Evolutionary conservation across 2,113 vertebrate genomes (phyloP).

Genomic region (Patagioenas fasciata): DNA sequence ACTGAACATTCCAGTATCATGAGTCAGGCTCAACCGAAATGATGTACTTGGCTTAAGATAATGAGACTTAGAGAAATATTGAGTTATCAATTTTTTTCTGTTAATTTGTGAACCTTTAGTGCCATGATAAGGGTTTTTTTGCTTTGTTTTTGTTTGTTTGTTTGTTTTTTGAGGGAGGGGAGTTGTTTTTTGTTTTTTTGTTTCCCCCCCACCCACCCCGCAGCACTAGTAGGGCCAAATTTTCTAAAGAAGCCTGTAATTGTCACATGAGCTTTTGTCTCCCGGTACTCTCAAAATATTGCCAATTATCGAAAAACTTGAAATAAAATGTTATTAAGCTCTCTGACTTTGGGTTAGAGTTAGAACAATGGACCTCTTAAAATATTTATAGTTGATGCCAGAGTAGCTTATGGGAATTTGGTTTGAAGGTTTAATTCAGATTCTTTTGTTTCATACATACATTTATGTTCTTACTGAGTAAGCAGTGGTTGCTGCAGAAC

Average conservation of each 20-base stretch:
- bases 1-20: neutral
- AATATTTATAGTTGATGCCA: neutral
- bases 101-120: neutral
- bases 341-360: neutral
- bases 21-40: constrained; percentile 1
- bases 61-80: neutral
- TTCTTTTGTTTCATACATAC: neutral
- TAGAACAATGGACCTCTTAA: constrained; percentile 2
- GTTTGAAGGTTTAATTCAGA: neutral
- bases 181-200: too few species aligned
- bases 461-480: neutral
- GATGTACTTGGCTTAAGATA: neutral
- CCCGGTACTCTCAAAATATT: constrained; percentile 35
- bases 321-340: neutral
- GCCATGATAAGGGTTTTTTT: neutral
- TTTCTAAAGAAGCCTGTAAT: neutral
- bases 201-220: too few species aligned
- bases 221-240: neutral
- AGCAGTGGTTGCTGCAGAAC: neutral
- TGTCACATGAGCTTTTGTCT: constrained; percentile 7
- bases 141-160: too few species aligned
- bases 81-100: neutral
- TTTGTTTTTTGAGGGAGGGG: too few species aligned
- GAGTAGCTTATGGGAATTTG: neutral
- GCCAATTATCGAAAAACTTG: neutral